These are phyloP conservation scores for Ametastegia equiseti DNA, from an alignment of 2,888 invertebrate species.

Conservation along the genomic window DNA sequence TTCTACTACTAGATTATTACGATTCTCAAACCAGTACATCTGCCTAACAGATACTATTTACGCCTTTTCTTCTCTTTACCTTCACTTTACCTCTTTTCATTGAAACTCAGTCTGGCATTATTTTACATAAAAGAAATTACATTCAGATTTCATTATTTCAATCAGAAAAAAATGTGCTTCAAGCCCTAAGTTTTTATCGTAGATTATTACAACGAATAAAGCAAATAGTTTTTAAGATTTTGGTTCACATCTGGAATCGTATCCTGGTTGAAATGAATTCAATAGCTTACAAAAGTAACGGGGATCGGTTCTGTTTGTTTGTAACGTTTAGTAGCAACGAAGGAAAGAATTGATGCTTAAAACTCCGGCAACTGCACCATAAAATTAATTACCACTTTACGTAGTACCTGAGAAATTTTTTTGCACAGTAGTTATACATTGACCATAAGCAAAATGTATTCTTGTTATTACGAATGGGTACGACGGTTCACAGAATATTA, in stretches of 20 bases:
- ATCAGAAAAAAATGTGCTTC: too few species aligned
- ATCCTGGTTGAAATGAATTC: too few species aligned
- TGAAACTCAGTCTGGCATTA: neutral
- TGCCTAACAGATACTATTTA: neutral
- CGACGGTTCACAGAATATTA: neutral
- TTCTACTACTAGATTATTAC: neutral
- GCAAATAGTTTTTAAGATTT: too few species aligned
- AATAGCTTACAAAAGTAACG: too few species aligned
- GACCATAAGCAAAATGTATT: slow-evolving; percentile 12
- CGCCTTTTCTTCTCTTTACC: neutral
- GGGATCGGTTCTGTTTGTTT: too few species aligned
- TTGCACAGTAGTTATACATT: neutral
- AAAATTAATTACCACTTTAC: neutral
- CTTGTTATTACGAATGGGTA: neutral
- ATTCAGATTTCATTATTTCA: too few species aligned
- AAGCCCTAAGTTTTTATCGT: too few species aligned
- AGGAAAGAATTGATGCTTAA: too few species aligned
- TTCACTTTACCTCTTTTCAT: neutral
- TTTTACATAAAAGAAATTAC: too few species aligned
- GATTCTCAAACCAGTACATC: neutral
- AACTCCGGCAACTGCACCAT: neutral
- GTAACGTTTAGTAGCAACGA: neutral
- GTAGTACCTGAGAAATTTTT: slow-evolving; percentile 13
- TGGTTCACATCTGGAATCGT: too few species aligned
- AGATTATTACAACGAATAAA: too few species aligned